phyloP scores from a whole-genome alignment of 2,113 vertebrate species.

The Labeo catla region DNA sequence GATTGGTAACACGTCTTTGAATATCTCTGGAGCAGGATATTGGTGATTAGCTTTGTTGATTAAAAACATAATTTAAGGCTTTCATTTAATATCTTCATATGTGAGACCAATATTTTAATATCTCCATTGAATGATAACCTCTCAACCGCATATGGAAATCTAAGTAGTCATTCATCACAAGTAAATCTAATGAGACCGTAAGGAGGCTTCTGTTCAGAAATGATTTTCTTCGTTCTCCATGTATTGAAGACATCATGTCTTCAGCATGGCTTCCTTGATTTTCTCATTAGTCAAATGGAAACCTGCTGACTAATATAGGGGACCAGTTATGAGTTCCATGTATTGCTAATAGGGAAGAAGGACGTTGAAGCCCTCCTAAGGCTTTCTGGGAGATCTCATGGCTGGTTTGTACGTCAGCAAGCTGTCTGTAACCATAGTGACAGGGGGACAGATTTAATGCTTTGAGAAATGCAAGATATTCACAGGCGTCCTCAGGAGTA shows the following conservation, averaged over 20 bases:
- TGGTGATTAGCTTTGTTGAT: slow-evolving; percentile 45
- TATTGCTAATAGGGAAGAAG: slow-evolving; percentile 54
- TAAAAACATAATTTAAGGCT: slow-evolving; percentile 45
- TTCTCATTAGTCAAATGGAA: slow-evolving; percentile 52
- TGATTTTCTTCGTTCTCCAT: slow-evolving; percentile 8
- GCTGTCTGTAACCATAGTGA: slow-evolving; percentile 54
- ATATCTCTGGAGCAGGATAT: slow-evolving; percentile 25
- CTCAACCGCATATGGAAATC: slow-evolving; percentile 18
- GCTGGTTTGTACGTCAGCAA: slow-evolving; percentile 1
- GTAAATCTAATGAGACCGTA: slow-evolving; percentile 49
- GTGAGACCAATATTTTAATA: slow-evolving; percentile 31
- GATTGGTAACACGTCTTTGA: slow-evolving; percentile 9
- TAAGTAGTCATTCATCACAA: slow-evolving; percentile 35
- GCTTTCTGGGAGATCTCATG: slow-evolving; percentile 29
- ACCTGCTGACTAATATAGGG: slow-evolving; percentile 46
- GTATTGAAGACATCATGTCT: slow-evolving; percentile 2
- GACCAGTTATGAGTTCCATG: slow-evolving; percentile 55
- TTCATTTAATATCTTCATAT: slow-evolving; percentile 45
- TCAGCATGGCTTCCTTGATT: slow-evolving; percentile 9
- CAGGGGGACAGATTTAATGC: slow-evolving; percentile 36
- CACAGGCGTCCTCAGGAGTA: neutral
- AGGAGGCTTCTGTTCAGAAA: slow-evolving; percentile 34
- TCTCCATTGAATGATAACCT: slow-evolving; percentile 31
- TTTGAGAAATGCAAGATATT: slow-evolving; percentile 30
- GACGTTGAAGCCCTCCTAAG: slow-evolving; percentile 41